These are phyloP conservation scores for Tenthredo notha DNA, from an alignment of 2,888 invertebrate species.

Conservation along the genomic window DNA sequence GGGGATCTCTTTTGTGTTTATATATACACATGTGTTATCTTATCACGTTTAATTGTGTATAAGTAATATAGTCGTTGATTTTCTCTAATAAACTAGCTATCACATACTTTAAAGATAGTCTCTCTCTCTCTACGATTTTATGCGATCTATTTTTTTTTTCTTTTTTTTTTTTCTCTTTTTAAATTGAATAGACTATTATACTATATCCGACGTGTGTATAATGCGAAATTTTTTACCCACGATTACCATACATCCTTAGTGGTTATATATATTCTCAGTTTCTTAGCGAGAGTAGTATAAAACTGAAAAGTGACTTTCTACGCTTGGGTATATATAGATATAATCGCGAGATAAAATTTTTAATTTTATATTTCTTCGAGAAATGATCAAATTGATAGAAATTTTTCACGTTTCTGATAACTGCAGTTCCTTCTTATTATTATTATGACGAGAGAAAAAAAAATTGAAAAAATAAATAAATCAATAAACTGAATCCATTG, in stretches of 20 bases:
- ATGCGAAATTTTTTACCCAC: conserved; percentile 18
- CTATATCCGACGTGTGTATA: not conserved
- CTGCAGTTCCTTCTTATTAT: not conserved
- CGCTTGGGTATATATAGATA: not conserved
- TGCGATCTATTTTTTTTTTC: not conserved
- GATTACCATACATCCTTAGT: conserved; percentile 26
- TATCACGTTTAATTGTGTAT: not conserved
- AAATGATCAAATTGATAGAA: not conserved
- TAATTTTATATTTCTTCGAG: not conserved
- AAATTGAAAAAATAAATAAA: too few species aligned
- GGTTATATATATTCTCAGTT: not conserved
- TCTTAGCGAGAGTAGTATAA: conserved; percentile 21
- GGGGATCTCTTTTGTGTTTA: not conserved
- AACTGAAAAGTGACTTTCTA: conserved; percentile 24
- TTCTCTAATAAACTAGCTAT: not conserved
- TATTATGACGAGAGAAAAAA: not conserved
- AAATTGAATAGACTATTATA: not conserved
- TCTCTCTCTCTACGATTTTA: not conserved
- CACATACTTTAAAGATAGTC: not conserved
- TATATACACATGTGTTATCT: not conserved
- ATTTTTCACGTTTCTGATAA: not conserved
- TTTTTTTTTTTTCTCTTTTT: not conserved
- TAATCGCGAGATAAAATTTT: not conserved
- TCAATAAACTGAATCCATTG: not conserved
- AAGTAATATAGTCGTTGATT: not conserved